Evolutionary conservation across 2,113 vertebrate species (phyloP).

Genomic region (Phaethon lepturus): DNA sequence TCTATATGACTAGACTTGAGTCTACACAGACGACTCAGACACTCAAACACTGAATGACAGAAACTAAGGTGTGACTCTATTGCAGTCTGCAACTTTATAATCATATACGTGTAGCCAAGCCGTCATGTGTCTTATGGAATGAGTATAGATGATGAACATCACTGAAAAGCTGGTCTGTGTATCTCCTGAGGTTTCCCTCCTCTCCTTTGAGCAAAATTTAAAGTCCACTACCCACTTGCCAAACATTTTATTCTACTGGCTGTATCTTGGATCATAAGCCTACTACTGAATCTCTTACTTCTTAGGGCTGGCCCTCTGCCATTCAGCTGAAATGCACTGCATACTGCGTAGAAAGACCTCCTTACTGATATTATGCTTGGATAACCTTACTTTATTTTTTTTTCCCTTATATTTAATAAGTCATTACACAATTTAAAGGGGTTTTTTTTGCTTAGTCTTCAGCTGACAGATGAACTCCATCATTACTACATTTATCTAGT

Average conservation of each 20-base stretch:
- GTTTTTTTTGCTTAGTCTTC: neutral
- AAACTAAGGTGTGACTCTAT: neutral
- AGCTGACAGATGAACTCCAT: neutral
- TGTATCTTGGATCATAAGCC: neutral
- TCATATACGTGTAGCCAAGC: neutral
- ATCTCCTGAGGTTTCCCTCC: neutral
- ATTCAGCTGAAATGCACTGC: neutral
- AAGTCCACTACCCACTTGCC: neutral
- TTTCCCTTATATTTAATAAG: neutral
- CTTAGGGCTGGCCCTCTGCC: neutral
- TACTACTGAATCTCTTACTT: neutral
- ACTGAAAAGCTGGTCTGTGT: neutral
- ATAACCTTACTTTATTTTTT: neutral
- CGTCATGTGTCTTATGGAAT: neutral
- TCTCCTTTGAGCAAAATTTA: neutral
- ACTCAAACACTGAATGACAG: neutral
- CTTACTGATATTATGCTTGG: neutral
- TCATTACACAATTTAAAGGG: neutral
- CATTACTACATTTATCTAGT: neutral
- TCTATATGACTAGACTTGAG: neutral
- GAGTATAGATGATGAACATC: neutral
- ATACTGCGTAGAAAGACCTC: neutral
- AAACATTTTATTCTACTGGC: neutral
- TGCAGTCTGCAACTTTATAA: neutral
- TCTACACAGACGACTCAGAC: neutral